Conservation (phyloP, 2,888 invertebrate species). For the Lasius fuliginosus region DNA sequence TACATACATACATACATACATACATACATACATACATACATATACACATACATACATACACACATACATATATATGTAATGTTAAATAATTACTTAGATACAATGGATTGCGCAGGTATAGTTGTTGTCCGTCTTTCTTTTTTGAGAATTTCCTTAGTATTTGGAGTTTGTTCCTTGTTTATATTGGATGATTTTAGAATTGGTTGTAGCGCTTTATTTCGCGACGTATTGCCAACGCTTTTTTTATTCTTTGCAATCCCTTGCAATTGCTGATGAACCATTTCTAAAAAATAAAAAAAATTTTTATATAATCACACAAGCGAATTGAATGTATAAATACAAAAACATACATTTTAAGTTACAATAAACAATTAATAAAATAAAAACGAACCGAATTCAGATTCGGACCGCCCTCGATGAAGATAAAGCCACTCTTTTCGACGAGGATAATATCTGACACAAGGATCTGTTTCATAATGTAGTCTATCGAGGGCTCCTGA, state of each 20-base stretch:
- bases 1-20: no score
- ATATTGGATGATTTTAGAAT: constrained; percentile 82
- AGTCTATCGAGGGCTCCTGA: constrained; percentile 96
- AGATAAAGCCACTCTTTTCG: constrained; percentile 98
- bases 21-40: neutral
- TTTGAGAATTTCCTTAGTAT: constrained; percentile 80
- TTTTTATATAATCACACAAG: neutral
- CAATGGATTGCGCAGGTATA: constrained; percentile 74
- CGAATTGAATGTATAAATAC: neutral
- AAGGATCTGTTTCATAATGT: constrained; percentile 96
- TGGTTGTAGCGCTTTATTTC: constrained; percentile 81
- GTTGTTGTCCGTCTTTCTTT: constrained; percentile 82
- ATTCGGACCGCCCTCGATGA: constrained; percentile 91
- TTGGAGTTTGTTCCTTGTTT: constrained; percentile 87
- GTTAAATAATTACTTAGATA: constrained; percentile 74
- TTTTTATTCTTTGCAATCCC: constrained; percentile 88
- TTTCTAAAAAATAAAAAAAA: constrained; percentile 85
- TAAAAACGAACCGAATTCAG: constrained; percentile 88
- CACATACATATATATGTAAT: neutral
- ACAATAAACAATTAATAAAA: constrained; percentile 13
- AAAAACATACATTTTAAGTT: neutral
- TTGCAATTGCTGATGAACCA: constrained; percentile 90
- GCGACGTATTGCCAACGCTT: constrained; percentile 83
- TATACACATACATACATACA: neutral
- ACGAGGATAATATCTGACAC: constrained; percentile 96